Evolutionary conservation across 2,113 vertebrate genomes (phyloP).

Genomic region (Ramphastos sulfuratus): DNA sequence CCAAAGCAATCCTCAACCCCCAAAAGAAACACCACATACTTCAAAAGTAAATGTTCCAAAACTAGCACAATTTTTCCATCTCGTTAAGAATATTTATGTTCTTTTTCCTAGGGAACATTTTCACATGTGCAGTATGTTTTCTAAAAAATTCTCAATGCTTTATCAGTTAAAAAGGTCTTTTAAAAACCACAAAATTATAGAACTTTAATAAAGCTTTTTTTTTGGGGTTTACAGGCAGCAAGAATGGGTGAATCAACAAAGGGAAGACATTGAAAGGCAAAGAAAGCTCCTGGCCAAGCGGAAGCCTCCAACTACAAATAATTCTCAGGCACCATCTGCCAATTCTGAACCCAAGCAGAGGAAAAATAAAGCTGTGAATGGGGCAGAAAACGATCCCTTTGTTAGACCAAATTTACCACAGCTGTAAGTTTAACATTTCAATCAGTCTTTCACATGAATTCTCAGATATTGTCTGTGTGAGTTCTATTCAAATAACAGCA

Average conservation of each 20-base stretch:
- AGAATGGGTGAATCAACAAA: conserved; percentile 98
- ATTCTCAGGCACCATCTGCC: conserved; percentile 91
- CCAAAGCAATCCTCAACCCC: not conserved
- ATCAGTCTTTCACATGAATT: conserved; percentile 65
- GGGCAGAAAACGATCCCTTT: conserved; percentile 98
- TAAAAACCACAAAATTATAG: conserved; percentile 15
- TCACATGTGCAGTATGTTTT: not conserved
- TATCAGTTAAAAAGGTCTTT: not conserved
- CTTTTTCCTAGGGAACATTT: not conserved
- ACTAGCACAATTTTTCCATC: not conserved
- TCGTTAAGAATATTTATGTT: not conserved
- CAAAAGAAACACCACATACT: not conserved
- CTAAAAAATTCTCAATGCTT: not conserved
- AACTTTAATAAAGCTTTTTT: conserved; percentile 57
- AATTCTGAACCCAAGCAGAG: conserved; percentile 99
- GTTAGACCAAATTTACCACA: conserved; percentile 98
- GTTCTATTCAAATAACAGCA: conserved; percentile 55
- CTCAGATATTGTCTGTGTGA: conserved; percentile 57
- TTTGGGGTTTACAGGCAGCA: conserved; percentile 86
- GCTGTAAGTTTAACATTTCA: conserved; percentile 86
- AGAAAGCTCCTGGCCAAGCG: conserved; percentile 97
- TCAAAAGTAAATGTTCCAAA: not conserved
- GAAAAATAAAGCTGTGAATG: conserved; percentile 98
- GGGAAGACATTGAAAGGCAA: conserved; percentile 98
- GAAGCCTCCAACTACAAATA: conserved; percentile 93